phyloP scores from a whole-genome alignment of 2,113 vertebrate genomes.

The Isurus oxyrinchus region DNA sequence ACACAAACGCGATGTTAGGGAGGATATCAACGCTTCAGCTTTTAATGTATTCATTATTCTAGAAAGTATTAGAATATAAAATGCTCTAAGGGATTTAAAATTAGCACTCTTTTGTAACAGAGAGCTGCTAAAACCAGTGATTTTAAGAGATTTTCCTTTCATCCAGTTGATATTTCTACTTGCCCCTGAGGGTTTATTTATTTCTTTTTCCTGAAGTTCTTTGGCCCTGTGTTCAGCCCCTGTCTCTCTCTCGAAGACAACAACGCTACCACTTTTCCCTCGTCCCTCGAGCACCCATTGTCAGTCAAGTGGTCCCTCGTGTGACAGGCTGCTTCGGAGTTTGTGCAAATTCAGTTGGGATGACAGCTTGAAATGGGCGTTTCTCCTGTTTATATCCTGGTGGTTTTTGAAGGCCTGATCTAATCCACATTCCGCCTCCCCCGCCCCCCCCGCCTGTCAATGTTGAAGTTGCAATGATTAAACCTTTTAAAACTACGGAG shows the following conservation, averaged over 20 bases:
- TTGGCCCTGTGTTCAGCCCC: not conserved
- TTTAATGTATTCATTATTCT: not conserved
- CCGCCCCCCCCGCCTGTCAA: no score
- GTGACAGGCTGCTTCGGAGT: not conserved
- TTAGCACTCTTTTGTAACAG: no score
- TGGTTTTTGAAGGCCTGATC: not conserved
- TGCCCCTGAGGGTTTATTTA: not conserved
- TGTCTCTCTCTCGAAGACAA: not conserved
- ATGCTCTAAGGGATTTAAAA: not conserved
- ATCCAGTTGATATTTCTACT: not conserved
- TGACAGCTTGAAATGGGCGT: constrained; percentile 17
- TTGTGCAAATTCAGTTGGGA: not conserved
- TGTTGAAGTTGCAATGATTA: not conserved
- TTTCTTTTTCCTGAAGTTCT: not conserved
- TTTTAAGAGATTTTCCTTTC: not conserved
- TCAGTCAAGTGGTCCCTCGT: constrained; percentile 12
- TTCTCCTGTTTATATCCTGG: not conserved
- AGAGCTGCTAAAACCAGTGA: not conserved
- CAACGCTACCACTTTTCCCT: not conserved
- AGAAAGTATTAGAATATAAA: not conserved
- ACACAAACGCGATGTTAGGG: not conserved
- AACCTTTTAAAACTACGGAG: not conserved
- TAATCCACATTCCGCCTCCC: not conserved
- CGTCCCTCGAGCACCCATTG: not conserved
- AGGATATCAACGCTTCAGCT: not conserved